These are phyloP conservation scores for Herpetotheres cachinnans DNA, from an alignment of 2,113 vertebrate genomes.

Conservation along the genomic window DNA sequence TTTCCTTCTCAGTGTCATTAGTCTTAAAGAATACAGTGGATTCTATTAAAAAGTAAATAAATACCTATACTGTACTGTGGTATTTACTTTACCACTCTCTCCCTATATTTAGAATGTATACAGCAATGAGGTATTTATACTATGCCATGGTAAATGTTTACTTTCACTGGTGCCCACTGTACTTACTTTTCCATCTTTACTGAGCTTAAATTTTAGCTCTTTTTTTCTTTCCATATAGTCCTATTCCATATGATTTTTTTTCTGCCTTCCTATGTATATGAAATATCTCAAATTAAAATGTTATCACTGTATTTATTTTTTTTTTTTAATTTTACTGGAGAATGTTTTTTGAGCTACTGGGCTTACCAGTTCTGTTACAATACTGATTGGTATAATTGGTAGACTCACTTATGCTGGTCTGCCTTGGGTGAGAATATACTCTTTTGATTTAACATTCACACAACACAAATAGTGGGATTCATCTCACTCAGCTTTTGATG, in stretches of 20 bases:
- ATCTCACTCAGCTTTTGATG: background rate
- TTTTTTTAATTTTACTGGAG: background rate
- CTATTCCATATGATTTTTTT: background rate
- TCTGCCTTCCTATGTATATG: background rate
- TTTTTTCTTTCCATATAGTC: background rate
- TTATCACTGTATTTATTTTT: background rate
- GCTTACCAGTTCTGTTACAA: background rate
- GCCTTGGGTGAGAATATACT: background rate
- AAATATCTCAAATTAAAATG: background rate
- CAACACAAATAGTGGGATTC: background rate
- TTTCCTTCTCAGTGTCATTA: slow-evolving; percentile 21
- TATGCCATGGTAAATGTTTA: slow-evolving; percentile 69
- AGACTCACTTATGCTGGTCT: background rate
- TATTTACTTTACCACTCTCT: slow-evolving; percentile 58
- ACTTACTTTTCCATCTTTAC: slow-evolving; percentile 56
- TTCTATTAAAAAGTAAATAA: slow-evolving; percentile 54
- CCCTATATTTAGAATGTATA: slow-evolving; percentile 68
- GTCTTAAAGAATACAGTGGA: slow-evolving; percentile 30
- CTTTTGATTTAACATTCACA: background rate
- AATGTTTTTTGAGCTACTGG: background rate
- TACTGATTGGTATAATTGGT: background rate
- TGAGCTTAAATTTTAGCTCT: slow-evolving; percentile 15
- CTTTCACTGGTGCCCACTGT: slow-evolving; percentile 45
- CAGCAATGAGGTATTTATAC: slow-evolving; percentile 57
- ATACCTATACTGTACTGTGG: slow-evolving; percentile 41